Base-by-base conservation (phyloP, 2,797 vertebrate genomes). In the Lateolabrax maculatus region DNA sequence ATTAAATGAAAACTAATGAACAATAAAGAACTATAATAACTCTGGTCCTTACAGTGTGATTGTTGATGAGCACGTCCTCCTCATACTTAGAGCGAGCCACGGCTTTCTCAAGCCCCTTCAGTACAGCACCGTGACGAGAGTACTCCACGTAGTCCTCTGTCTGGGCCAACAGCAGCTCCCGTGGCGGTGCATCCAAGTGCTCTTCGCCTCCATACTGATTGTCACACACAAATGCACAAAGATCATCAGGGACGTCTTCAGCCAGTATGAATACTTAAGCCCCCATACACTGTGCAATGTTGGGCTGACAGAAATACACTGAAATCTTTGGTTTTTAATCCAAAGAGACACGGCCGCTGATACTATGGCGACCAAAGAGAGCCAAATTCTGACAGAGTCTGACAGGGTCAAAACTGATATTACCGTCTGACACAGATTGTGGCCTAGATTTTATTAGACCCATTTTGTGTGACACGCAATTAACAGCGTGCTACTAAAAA, bases 101-200 rank as follows among this genome's bases (percentile, higher is more conserved):
- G 9, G 98, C 98, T 84, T 98, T 98, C 85, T 99, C 97, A 37
- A 97, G 98, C 16, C 98, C 98, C 93, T 99, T 99, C 83, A 99
- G 95, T 44, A 99, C 96, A 1, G 98, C 98, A 2, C 98, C 98
- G 7, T 99, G 98, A 37, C 98, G 96, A 6, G 98, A 99, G 84
- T 99, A 99, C 86, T 99, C 98, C 84, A 99, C 95, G 0, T 99
- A 99, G 88, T 99, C 98, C 90, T 99, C 98, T 0, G 98, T 99
- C 90, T 99, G 98, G 55, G 98, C 98, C 90, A 99, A 84, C 2
- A 99, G 95, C 84, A 99, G 87, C 85, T 99, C 98, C 71, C 95
- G 94, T 0, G 98, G 97, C 18, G 97, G 98, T 0, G 96, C 95
- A 80, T 99, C 95, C 84, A 99, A 90, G 83, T 99, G 98, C 86